Percentiles rank a stretch among this genome's conserved stretches.
phyloP scores from a whole-genome alignment of 92 coral and sea anemone species.

The Siderastrea radians region DNA sequence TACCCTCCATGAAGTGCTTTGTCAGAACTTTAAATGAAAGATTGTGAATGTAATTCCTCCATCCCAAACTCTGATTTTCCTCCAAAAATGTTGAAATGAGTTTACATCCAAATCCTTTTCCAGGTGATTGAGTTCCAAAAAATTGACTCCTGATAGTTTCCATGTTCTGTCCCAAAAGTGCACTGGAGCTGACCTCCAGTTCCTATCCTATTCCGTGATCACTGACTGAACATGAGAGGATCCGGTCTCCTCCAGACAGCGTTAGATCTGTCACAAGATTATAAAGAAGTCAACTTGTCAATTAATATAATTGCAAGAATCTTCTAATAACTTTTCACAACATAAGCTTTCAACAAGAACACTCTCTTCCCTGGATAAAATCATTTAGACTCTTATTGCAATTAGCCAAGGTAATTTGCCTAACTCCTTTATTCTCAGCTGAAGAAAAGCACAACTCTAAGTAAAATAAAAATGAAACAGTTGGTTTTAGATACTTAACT shows the following conservation, averaged over 20 bases:
- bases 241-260: conserved; percentile 61
- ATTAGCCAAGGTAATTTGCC: not conserved
- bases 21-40: conserved; percentile 49
- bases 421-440: conserved; percentile 10
- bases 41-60: conserved; percentile 45
- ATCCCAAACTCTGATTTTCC: conserved; percentile 55
- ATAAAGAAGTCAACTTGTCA: conserved; percentile 55
- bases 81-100: conserved; percentile 60
- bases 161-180: conserved; percentile 57
- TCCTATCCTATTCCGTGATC: conserved; percentile 64
- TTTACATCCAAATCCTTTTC: conserved; percentile 51
- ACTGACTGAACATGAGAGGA: conserved; percentile 50
- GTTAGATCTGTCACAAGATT: conserved; percentile 52
- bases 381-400: not conserved
- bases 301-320: conserved; percentile 3
- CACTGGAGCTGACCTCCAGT: conserved; percentile 56
- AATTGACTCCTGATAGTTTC: conserved; percentile 49
- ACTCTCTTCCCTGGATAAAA: not conserved
- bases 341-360: not conserved
- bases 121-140: conserved; percentile 34
- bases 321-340: not conserved
- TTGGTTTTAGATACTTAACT: not conserved
- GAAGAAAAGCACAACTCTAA: not conserved
- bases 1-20: conserved; percentile 49
- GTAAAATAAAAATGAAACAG: not conserved